Conservation (phyloP, 2,888 invertebrate species). For the Rhaphigaster nebulosa region DNA sequence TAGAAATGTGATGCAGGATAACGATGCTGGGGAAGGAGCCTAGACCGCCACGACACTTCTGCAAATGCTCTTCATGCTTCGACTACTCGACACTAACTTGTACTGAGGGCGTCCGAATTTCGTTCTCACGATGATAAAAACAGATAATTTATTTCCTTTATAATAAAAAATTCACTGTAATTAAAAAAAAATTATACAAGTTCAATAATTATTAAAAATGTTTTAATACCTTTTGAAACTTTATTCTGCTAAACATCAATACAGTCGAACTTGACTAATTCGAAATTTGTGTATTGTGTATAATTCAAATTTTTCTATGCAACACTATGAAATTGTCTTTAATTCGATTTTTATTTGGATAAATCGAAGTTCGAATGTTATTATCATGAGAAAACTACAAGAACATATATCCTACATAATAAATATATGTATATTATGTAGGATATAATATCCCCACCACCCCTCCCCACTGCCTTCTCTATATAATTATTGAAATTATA, state of each 20-base stretch:
- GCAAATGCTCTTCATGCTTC: conserved; percentile 64
- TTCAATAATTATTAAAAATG: neutral
- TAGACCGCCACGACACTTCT: conserved; percentile 58
- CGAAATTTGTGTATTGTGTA: too few species aligned
- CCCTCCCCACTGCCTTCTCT: too few species aligned
- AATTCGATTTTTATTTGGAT: too few species aligned
- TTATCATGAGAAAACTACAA: too few species aligned
- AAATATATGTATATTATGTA: too few species aligned
- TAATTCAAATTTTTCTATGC: too few species aligned
- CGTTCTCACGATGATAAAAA: neutral
- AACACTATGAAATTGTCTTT: too few species aligned
- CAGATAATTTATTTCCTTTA: neutral
- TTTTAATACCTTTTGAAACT: neutral
- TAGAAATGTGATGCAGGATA: conserved; percentile 62
- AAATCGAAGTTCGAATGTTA: too few species aligned
- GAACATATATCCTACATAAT: too few species aligned
- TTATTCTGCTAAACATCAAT: neutral
- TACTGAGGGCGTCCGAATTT: conserved; percentile 49
- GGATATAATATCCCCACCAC: too few species aligned
- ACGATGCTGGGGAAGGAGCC: conserved; percentile 56
- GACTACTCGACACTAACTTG: conserved; percentile 61
- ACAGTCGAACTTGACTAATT: too few species aligned
- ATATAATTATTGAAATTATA: too few species aligned
- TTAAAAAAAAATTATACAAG: neutral
- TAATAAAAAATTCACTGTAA: neutral